Conservation (phyloP, 1,140 invertebrate genomes). For the Papilio polytes region DNA sequence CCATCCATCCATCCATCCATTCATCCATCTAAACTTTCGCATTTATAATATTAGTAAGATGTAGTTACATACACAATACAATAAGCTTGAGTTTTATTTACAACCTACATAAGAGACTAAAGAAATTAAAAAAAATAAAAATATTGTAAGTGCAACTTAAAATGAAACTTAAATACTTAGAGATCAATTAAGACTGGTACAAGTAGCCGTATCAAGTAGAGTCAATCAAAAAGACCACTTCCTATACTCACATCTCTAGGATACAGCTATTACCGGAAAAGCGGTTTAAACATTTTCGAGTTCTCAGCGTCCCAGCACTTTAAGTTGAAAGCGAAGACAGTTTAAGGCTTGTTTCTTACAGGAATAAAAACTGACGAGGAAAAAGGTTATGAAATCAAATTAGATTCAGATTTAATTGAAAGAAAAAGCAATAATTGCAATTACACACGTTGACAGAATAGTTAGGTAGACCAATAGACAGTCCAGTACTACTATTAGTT, state of each 20-base stretch:
- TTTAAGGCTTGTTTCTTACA: not conserved
- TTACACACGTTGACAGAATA: too few species aligned
- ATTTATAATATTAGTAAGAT: too few species aligned
- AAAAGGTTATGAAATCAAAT: not conserved
- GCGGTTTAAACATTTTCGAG: not conserved
- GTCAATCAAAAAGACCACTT: constrained; percentile 1
- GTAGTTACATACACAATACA: too few species aligned
- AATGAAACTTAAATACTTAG: not conserved
- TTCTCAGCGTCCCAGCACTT: not conserved
- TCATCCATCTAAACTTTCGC: too few species aligned
- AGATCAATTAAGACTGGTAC: constrained; percentile 11
- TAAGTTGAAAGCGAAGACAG: not conserved
- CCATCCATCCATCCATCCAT: too few species aligned
- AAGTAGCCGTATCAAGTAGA: not conserved
- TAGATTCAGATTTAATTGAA: too few species aligned
- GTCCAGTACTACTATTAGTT: too few species aligned
- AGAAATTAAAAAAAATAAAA: not conserved
- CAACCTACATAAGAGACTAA: not conserved
- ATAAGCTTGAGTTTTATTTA: too few species aligned
- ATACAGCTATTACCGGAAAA: constrained; percentile 4
- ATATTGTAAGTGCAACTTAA: not conserved
- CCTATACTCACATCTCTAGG: not conserved
- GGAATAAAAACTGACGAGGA: not conserved
- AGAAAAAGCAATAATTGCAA: too few species aligned
- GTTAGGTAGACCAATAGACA: too few species aligned